A percentile compares a stretch with the other conserved stretches of the same genome.
Conservation (phyloP, 2,888 invertebrate genomes). For the Phortica magna region DNA sequence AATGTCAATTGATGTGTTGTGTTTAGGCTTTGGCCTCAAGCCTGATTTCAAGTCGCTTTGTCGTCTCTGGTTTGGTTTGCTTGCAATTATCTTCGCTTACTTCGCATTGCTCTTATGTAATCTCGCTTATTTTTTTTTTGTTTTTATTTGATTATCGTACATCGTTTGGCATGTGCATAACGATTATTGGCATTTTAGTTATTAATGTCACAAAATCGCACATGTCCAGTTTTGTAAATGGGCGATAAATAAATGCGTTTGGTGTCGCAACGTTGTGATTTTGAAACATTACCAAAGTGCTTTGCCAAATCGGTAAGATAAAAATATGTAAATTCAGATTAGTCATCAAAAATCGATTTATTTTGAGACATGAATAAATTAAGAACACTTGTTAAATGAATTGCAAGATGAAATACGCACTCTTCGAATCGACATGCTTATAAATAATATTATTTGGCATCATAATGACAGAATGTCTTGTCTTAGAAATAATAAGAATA, state of each 20-base stretch:
- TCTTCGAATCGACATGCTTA: too few relatives aligned
- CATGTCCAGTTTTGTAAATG: not conserved
- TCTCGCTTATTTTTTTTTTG: not conserved
- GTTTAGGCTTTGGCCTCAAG: not conserved
- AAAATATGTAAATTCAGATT: too few relatives aligned
- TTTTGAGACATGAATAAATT: too few relatives aligned
- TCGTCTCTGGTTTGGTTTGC: not conserved
- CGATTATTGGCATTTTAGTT: conserved; percentile 21
- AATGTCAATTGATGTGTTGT: conserved; percentile 57
- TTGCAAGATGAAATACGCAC: too few relatives aligned
- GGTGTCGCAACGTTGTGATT: too few relatives aligned
- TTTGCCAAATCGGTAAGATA: too few relatives aligned
- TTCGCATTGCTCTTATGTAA: not conserved
- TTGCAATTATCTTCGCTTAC: not conserved
- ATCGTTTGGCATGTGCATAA: conserved; percentile 1
- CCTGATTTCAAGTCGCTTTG: not conserved
- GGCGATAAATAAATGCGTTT: not conserved
- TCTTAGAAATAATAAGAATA: too few relatives aligned
- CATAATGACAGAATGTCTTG: too few relatives aligned
- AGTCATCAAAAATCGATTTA: too few relatives aligned
- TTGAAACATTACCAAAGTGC: too few relatives aligned
- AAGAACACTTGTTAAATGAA: too few relatives aligned
- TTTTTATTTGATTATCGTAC: not conserved
- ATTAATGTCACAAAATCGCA: conserved; percentile 10
- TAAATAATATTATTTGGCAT: too few relatives aligned